phyloP scores from a whole-genome alignment of 2,888 invertebrate species.

The Mylabris sibirica region DNA sequence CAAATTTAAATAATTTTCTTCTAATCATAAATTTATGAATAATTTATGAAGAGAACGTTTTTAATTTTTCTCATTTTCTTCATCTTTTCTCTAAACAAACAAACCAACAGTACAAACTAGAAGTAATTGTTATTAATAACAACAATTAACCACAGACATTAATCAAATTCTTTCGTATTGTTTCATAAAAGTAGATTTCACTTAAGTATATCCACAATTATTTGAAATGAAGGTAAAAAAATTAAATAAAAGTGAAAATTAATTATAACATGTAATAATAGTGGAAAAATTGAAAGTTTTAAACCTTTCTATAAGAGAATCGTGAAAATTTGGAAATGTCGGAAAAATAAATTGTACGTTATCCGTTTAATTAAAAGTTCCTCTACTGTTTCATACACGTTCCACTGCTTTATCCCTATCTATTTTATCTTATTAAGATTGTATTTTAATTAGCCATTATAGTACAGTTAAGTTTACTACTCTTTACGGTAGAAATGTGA shows the following conservation, averaged over 20 bases:
- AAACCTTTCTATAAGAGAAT: background rate
- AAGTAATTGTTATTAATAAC: background rate
- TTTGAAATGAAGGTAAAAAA: background rate
- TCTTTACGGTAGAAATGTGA: background rate
- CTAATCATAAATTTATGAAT: background rate
- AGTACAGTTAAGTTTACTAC: constrained; percentile 7
- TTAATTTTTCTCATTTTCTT: background rate
- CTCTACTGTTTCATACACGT: background rate
- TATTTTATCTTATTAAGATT: background rate
- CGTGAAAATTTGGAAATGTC: background rate
- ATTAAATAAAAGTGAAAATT: background rate
- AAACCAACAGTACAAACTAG: background rate
- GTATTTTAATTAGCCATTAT: background rate
- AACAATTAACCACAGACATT: background rate
- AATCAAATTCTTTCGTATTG: background rate
- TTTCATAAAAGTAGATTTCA: background rate
- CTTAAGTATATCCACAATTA: background rate
- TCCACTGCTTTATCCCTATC: background rate
- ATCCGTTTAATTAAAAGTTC: background rate
- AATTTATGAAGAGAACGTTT: background rate
- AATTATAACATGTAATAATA: background rate
- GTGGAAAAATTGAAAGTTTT: background rate
- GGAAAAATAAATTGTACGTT: background rate
- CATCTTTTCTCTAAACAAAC: background rate
- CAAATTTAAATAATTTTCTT: background rate